These are phyloP conservation scores for Enteromius treurensis DNA, from an alignment of 2,797 vertebrate genomes.

Conservation along the genomic window DNA sequence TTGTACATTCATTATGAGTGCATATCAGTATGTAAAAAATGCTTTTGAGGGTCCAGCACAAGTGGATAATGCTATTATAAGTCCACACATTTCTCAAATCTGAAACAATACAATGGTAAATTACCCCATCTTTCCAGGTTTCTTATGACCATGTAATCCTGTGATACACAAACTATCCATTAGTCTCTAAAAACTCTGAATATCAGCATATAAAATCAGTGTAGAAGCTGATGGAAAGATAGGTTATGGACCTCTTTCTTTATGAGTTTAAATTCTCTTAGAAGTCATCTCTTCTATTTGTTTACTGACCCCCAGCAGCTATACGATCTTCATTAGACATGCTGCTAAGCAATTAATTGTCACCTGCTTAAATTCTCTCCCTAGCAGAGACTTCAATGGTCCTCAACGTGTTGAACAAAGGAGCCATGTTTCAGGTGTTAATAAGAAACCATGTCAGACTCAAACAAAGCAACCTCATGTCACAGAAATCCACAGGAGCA, in stretches of 20 bases:
- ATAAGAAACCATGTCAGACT: conserved; percentile 72
- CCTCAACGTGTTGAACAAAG: conserved; percentile 77
- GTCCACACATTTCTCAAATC: background rate
- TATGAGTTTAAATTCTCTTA: conserved; percentile 70
- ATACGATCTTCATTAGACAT: conserved; percentile 82
- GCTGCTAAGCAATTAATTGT: conserved; percentile 80
- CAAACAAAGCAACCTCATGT: conserved; percentile 68
- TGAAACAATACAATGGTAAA: background rate
- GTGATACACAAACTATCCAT: background rate
- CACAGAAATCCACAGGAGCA: conserved; percentile 61
- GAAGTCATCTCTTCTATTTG: conserved; percentile 65
- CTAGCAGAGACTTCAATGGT: conserved; percentile 74
- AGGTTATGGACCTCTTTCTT: conserved; percentile 73
- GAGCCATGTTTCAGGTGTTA: conserved; percentile 67
- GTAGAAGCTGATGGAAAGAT: conserved; percentile 63
- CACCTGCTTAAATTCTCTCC: conserved; percentile 81
- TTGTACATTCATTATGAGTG: background rate
- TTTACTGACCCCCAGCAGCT: conserved; percentile 58
- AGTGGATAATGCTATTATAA: background rate
- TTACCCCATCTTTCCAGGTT: background rate
- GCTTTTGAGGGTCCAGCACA: background rate
- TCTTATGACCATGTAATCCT: background rate
- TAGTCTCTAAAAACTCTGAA: background rate
- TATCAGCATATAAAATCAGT: background rate
- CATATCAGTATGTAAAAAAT: background rate